Evolutionary conservation across 1,140 invertebrate genomes (phyloP), one percentile per base, ranked within the genome.

Genomic region (Pogonomyrmex barbatus): DNA sequence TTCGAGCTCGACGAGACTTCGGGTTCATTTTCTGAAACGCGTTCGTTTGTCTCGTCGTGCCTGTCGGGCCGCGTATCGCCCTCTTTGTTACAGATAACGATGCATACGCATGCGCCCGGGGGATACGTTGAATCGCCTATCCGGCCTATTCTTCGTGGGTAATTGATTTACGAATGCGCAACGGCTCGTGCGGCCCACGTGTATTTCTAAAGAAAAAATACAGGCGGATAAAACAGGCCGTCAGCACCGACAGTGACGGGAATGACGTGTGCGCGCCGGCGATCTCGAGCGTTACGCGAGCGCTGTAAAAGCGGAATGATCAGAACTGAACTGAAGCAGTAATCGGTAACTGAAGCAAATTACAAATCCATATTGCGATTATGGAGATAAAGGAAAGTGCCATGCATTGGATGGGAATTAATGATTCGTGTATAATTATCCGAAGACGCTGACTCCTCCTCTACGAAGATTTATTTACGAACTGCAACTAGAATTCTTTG

Each of bases 81-180:
- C 14, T 45, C 36, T 79, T 79, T 79, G 47, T 67, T 78, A 50
- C 42, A 42, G 39, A 6, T 79, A 42, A 39, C 36, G 47, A 79
- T 30, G 65, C 42, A 63, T 47, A 77, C n/a, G 39, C 54, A 47
- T 47, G 58, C 30, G 42, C 8, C 24, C 14, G 14, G 8, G 14
- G 8, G 30, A 76, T 33, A 60, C 56, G 30, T 10, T n/a, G 24
- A 24, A 47, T 62, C 30, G 33, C 24, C n/a, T n/a, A 6, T 30
- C 33, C 2, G 3, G 14, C 12, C 58, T 3, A 78, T 78, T 65
- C 45, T 24, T 50, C 33, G 10, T 14, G n/a, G 24, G 8, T 63
- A 63, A 56, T 65, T 65, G 60, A 78, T 78, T 78, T 78, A 78
- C 30, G 45, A 78, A 50, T 52, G 76, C 10, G 30, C 45, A 24